Percentiles rank a stretch among this genome's conserved stretches.
These are phyloP conservation scores for Venustoraphidia nigricollis DNA, from an alignment of 2,888 invertebrate genomes.

Conservation along the genomic window DNA sequence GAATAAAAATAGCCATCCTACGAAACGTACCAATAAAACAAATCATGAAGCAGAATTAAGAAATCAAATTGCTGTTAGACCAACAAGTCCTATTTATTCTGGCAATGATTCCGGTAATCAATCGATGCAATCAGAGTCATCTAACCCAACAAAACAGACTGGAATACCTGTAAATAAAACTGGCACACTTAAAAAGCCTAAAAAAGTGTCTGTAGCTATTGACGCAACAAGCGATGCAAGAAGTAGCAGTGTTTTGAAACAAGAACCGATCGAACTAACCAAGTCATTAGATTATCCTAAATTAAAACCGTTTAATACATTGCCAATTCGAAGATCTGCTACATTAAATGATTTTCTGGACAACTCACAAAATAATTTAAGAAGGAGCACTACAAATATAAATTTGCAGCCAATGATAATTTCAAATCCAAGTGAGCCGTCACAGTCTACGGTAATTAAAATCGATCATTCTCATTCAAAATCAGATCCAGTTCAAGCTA, in stretches of 20 bases:
- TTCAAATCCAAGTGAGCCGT: constrained; percentile 2
- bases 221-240: constrained; percentile 65
- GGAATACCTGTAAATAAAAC: constrained; percentile 4
- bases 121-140: constrained; percentile 3
- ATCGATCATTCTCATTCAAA: constrained; percentile 49
- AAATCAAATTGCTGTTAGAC: constrained; percentile 23
- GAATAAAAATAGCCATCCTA: constrained; percentile 15
- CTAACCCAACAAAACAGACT: constrained; percentile 16
- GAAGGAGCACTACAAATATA: constrained; percentile 22
- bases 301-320: too few relatives aligned
- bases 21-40: background rate
- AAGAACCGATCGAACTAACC: constrained; percentile 60
- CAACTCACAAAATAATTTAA: constrained; percentile 13
- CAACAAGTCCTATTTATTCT: constrained; percentile 21
- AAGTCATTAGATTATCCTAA: constrained; percentile 39
- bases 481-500: constrained; percentile 51
- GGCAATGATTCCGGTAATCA: constrained; percentile 2
- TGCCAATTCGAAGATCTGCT: constrained; percentile 28
- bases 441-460: constrained; percentile 26
- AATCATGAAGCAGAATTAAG: background rate
- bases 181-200: constrained; percentile 28
- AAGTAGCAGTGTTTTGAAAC: constrained; percentile 54
- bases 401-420: constrained; percentile 19
- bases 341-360: constrained; percentile 28
- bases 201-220: constrained; percentile 59